Percentiles rank a stretch among this genome's conserved stretches.
Evolutionary conservation across 92 coral and sea anemone genomes (phyloP).

Genomic region (Actinostola sp.): DNA sequence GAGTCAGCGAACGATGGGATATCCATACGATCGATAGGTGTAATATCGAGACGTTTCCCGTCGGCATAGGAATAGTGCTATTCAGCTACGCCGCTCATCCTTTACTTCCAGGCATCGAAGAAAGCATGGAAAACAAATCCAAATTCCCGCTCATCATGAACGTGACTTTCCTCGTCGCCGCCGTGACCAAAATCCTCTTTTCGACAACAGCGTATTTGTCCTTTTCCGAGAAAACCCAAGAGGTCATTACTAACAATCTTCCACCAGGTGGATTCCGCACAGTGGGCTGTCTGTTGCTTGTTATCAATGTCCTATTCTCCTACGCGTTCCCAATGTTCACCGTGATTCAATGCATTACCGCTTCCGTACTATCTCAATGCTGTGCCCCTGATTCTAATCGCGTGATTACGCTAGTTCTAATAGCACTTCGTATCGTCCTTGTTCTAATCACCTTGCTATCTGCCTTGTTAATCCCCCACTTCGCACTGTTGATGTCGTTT

Average conservation of each 20-base stretch:
- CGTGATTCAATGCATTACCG: constrained; percentile 52
- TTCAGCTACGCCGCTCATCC: constrained; percentile 76
- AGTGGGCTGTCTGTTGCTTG: constrained; percentile 46
- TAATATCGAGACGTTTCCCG: constrained; percentile 51
- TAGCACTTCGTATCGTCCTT: constrained; percentile 31
- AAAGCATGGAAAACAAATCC: constrained; percentile 48
- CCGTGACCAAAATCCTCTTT: constrained; percentile 48
- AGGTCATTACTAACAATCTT: constrained; percentile 60
- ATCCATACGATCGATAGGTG: constrained; percentile 40
- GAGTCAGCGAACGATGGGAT: constrained; percentile 45
- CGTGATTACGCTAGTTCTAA: constrained; percentile 2
- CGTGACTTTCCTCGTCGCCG: constrained; percentile 55
- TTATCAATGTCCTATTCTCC: constrained; percentile 63
- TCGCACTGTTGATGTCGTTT: constrained; percentile 52
- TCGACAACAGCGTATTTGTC: constrained; percentile 54
- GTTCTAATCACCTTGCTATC: constrained; percentile 45
- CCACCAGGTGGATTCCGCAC: constrained; percentile 53
- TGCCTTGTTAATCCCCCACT: constrained; percentile 66
- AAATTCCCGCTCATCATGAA: constrained; percentile 54
- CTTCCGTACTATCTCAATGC: constrained; percentile 40
- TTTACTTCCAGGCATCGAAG: constrained; percentile 62
- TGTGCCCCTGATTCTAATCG: constrained; percentile 8
- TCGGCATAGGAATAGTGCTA: constrained; percentile 58
- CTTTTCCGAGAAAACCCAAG: constrained; percentile 49
- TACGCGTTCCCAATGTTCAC: constrained; percentile 74